These are phyloP conservation scores for Anhinga rufa DNA, from an alignment of 2,113 vertebrate species.

Conservation along the genomic window DNA sequence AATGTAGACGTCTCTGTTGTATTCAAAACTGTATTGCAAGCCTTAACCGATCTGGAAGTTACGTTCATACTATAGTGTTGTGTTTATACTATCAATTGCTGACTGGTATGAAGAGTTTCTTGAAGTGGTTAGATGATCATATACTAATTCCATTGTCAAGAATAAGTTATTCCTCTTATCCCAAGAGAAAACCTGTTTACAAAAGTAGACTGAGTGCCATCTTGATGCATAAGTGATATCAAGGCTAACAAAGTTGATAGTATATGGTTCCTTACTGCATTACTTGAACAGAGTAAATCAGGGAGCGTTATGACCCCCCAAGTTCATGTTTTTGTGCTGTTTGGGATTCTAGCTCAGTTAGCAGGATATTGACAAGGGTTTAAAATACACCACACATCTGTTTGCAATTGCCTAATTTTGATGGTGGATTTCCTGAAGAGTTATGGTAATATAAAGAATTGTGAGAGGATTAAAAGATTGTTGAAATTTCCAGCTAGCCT, in stretches of 20 bases:
- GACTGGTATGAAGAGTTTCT: background rate
- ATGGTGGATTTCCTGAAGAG: conserved; percentile 38
- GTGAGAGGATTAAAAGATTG: conserved; percentile 13
- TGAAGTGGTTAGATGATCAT: background rate
- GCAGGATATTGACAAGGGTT: background rate
- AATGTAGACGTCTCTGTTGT: background rate
- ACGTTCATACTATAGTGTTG: background rate
- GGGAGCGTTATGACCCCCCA: background rate
- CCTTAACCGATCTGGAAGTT: background rate
- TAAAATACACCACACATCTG: conserved; percentile 2
- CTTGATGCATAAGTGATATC: background rate
- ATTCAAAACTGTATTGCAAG: background rate
- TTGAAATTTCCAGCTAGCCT: conserved; percentile 42
- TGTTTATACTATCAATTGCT: background rate
- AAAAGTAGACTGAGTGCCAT: background rate
- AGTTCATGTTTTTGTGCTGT: background rate
- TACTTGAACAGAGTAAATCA: background rate
- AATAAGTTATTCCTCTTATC: background rate
- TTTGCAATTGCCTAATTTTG: conserved; percentile 37
- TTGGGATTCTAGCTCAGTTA: background rate
- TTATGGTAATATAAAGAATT: conserved; percentile 29
- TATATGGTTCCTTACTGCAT: background rate
- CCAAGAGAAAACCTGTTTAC: background rate
- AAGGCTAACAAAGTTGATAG: background rate
- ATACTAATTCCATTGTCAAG: background rate